Evolutionary conservation across 23 tunicate genomes (phyloP), one percentile per base, ranked within the genome.

Genomic region (Ciona savignyi): DNA sequence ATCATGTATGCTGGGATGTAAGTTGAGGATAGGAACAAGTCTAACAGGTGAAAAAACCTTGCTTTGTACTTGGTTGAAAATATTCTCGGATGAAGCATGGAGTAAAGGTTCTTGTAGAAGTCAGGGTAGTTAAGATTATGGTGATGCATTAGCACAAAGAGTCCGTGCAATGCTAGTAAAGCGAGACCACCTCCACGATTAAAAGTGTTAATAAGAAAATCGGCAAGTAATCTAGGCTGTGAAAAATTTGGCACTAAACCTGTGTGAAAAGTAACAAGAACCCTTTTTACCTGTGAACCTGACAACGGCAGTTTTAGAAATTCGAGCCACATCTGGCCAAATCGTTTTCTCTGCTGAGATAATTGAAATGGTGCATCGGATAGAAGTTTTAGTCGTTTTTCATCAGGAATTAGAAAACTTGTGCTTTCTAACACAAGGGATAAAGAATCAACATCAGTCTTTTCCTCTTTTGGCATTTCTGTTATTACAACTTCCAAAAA

Each of bases 71-170:
- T 76, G 33, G 76, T 83, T 1, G 84, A 82, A 80, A 91, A 91
- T 19, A 91, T 80, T 71, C 97, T 70, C 29, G 97, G 97, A 66
- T 91, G 97, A 25, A 91, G 69, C 80, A 80, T 66, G n/a, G 75
- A 64, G 56, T 91, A 91, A 0, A 91, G 78, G 60, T 80, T 89
- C 23, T 48, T 76, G 74, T 80, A 91, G 35, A 91, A 91, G 28
- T 91, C 80, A 1, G 90, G 91, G 66, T 81, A 80, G 60, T 91
- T 86, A 33, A 91, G 49, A 67, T 91, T 91, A 56, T 91, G 83
- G 23, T 91, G 75, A 62, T 67, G 64, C 85, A 91, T 80, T 25
- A 91, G 70, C 25, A 80, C 75, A 67, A 91, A 91, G 4, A 91
- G 35, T 4, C 97, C 86, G 29, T 91, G 86, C 0, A 91, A 33